Base-by-base conservation (phyloP, 2,113 vertebrate genomes). In the Uropsilus gracilis region DNA sequence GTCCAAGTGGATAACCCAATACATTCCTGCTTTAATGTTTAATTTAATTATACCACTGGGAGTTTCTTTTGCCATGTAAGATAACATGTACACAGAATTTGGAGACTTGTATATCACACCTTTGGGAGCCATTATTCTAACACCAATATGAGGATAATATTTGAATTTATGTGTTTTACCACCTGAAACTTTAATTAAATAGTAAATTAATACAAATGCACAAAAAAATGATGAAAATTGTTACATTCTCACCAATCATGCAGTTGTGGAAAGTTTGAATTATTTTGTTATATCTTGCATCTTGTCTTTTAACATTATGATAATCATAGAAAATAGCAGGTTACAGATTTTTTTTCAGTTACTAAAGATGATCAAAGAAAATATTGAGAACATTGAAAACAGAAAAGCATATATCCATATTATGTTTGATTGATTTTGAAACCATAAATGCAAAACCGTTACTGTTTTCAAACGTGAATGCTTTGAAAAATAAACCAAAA, bases 401-500 rank as follows among this genome's bases (percentile, higher is more conserved):
- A 64, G 8, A 37, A 73, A 20, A 48, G 1, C 28, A 68, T 6
- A 12, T 80, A 72, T 71, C 26, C 46, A 64, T 28, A 28, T 32
- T 72, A 80, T 26, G 48, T 50, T 20, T 64, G 16, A 69, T 2
- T 44, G 55, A 4, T 57, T 42, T 89, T 75, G 57, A 90, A 87
- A 90, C 34, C 75, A 9, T n/a, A 63, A 66, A 20, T 22, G 14
- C 34, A 24, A 10, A 53, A 46, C 34, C 9, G 53, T 59, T 93
- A 59, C 30, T 68, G 32, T 91, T 95, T 92, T 86, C 26, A 22
- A 90, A 17, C 61, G 1, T 16, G 76, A 90, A 69, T 39, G 3
- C 42, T 75, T 93, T 75, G 42, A 86, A 68, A 93, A 20, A 42
- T 24, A 90, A 72, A 30, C 24, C 34, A 90, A 80, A 89, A 84